These are phyloP conservation scores for Cosmia trapezina DNA, from an alignment of 2,888 invertebrate genomes.

Conservation along the genomic window DNA sequence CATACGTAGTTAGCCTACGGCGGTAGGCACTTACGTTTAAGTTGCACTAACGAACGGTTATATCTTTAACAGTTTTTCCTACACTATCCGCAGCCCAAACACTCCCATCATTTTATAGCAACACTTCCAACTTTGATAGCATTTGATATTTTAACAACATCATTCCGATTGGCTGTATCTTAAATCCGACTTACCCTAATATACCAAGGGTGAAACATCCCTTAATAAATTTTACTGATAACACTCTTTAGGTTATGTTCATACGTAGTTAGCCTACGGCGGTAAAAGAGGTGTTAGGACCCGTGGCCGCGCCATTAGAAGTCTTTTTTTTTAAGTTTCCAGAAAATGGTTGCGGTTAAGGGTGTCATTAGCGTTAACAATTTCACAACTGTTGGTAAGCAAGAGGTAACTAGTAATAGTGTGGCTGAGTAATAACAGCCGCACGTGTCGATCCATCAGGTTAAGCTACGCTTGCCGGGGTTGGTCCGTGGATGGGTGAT, in stretches of 20 bases:
- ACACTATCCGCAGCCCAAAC: background rate
- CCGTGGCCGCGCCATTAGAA: background rate
- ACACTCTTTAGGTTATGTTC: slow-evolving; percentile 37
- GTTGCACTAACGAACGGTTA: background rate
- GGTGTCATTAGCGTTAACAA: too few relatives aligned
- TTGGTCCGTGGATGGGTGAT: too few relatives aligned
- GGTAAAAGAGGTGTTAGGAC: slow-evolving; percentile 19
- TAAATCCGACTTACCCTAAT: slow-evolving; percentile 52
- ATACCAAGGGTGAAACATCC: slow-evolving; percentile 38
- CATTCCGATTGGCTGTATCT: slow-evolving; percentile 54
- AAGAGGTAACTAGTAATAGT: background rate
- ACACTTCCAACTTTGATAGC: slow-evolving; percentile 26
- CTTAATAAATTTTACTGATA: slow-evolving; percentile 62
- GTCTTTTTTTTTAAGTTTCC: background rate
- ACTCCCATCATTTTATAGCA: slow-evolving; percentile 13
- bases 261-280: slow-evolving; percentile 31
- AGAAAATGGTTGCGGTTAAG: background rate
- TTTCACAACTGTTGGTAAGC: background rate
- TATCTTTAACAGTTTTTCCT: background rate
- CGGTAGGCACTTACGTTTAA: background rate
- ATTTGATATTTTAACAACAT: slow-evolving; percentile 57
- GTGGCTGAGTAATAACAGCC: too few relatives aligned
- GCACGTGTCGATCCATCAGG: too few relatives aligned
- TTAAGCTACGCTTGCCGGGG: too few relatives aligned
- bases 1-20: slow-evolving; percentile 33